Conservation (phyloP, 1,140 invertebrate species). For the Conus betulinus region DNA sequence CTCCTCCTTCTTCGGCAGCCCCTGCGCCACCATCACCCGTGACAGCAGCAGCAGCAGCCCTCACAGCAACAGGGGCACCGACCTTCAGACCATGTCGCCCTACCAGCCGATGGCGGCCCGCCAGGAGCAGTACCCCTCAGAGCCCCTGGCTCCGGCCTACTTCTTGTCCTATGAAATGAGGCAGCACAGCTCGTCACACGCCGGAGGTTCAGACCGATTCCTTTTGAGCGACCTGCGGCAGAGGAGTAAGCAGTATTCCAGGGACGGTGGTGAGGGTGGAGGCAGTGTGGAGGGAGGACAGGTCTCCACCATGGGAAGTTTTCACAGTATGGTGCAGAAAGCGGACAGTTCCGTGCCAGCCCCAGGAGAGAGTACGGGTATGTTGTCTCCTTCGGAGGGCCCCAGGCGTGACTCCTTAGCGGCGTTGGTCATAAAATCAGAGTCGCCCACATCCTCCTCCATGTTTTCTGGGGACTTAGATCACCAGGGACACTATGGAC, state of each 20-base stretch:
- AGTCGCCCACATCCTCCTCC: background rate
- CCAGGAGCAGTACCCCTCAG: background rate
- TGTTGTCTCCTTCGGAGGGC: background rate
- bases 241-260: background rate
- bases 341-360: background rate
- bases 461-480: background rate
- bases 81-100: background rate
- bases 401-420: background rate
- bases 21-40: background rate
- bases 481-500: background rate
- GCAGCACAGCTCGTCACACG: background rate
- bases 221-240: background rate
- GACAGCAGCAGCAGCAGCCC: constrained; percentile 1
- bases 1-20: background rate
- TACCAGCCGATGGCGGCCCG: background rate
- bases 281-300: background rate
- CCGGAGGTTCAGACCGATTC: background rate
- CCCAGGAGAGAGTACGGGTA: background rate
- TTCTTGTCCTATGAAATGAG: background rate
- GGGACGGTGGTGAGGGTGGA: background rate
- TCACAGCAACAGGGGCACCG: background rate
- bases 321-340: background rate
- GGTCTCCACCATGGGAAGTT: background rate
- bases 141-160: background rate
- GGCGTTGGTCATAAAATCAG: background rate